Evolutionary conservation across 2,113 vertebrate species (phyloP), one percentile per base, ranked within the genome.

Genomic region (Himantopus leucocephalus): DNA sequence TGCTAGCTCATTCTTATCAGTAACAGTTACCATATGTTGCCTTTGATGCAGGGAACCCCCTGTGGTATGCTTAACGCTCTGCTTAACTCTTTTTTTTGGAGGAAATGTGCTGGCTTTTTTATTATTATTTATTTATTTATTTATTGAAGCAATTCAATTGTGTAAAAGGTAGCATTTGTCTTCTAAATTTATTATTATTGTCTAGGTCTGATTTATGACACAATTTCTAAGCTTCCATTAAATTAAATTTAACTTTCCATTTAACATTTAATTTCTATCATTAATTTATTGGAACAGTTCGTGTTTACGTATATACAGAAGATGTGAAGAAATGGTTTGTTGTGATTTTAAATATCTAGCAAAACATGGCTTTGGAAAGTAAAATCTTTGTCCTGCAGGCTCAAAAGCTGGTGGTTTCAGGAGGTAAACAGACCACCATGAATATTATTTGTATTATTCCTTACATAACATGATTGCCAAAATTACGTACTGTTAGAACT

Each of bases 41-140:
- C 32, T 95, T 93, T 93, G 90, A 90, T 90, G 55, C n/a, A 43
- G 41, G 71, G 89, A 93, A 41, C 70, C 60, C 80, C 72, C 70
- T 58, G 74, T 88, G 63, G 45, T 59, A 35, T 17, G 21, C 37
- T 80, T 83, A 47, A 62, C n/a, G 37, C 32, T 73, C 35, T 15
- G 6, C 39, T 73, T 68, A 64, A 70, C 34, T 92, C 8, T 64
- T 87, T 35, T 35, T 37, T 79, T 60, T 79, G 37, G 39, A 75
- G 60, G 80, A 92, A 91, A 77, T 9, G 8, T 67, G 14, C 20
- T 58, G 14, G 14, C 41, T n/a, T 32, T 53, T 20, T 22, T 29
- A 34, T 59, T 19, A 16, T 35, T 53, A 53, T 53, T 66, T 22
- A 7, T 62, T 68, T 32, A 14, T 84, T 84, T 82, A 12, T 79